A percentile compares a stretch with the other conserved stretches of the same genome.
Conservation (phyloP, 2,113 vertebrate species). For the Girardinichthys multiradiatus region DNA sequence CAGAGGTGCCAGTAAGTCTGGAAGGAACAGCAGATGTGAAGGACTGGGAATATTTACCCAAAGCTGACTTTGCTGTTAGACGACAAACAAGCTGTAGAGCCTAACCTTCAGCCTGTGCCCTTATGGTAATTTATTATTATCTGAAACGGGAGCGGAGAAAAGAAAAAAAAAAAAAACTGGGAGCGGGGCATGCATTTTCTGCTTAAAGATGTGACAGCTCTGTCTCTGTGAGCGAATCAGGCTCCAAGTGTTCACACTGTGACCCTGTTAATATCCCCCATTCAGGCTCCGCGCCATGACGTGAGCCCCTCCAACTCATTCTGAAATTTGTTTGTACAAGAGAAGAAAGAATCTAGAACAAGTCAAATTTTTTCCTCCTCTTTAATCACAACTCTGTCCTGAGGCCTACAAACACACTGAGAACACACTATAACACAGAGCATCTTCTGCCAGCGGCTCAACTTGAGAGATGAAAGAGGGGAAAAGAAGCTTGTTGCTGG, state of each 20-base stretch:
- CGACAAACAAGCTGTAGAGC: background rate
- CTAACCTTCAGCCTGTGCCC: background rate
- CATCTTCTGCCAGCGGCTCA: conserved; percentile 36
- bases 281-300: conserved; percentile 22
- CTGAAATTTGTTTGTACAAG: conserved; percentile 43
- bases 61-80: background rate
- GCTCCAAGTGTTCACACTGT: background rate
- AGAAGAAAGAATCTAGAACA: conserved; percentile 45
- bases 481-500: conserved; percentile 46
- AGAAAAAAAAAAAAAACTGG: conserved; percentile 1
- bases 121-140: background rate
- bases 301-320: conserved; percentile 1
- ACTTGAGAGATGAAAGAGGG: conserved; percentile 44
- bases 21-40: background rate
- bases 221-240: background rate
- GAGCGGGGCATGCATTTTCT: background rate
- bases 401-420: conserved; percentile 23
- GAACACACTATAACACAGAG: conserved; percentile 4
- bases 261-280: conserved; percentile 22
- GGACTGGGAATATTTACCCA: background rate
- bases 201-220: background rate
- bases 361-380: conserved; percentile 27
- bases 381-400: conserved; percentile 54
- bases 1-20: too few relatives aligned
- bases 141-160: background rate